Base-by-base conservation (phyloP, 2,113 vertebrate genomes). In the Tichodroma muraria region DNA sequence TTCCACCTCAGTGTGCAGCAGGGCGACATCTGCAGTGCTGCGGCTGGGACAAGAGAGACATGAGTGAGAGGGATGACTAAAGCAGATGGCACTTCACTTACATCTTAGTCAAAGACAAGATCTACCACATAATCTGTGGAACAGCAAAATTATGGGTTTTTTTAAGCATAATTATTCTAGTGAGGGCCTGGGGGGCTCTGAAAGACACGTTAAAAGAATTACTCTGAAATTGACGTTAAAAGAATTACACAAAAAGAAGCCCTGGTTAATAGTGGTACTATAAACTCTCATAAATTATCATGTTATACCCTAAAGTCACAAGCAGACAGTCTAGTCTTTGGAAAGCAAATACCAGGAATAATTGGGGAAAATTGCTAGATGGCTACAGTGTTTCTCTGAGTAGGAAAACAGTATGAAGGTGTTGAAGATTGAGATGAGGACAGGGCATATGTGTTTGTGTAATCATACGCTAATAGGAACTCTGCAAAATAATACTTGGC, bases 41-140 rank as follows among this genome's bases (percentile, higher is more conserved):
- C 3, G 42, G 80, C 94, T 96, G 90, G 54, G 78, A 93, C 15
- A 80, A 85, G 63, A 64, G 54, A 83, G 37, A 70, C 19, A 4
- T 1, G 24, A n/a, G 6, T 77, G 49, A 88, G 70, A 49, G 40
- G 27, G 19, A 35, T 0, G 0, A 45, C 11, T 52, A 38, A 27
- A 56, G 56, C n/a, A 45, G 49, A 75, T 31, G 23, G 16, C 3
- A 61, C 16, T 71, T 59, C 56, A 49, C 45, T 60, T 40, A 86
- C 37, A 37, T 20, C 50, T 53, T 33, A n/a, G 35, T 42, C 25
- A 69, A 37, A 87, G 37, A n/a, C 60, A 75, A 59, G 57, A 45
- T 84, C 73, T 61, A 30, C 31, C 38, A 54, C 11, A 16, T 27
- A 15, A 68, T 54, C 61, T 82, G 16, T 38, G 28, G 8, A 80